Conservation (phyloP, 2,113 vertebrate genomes). For the Pardalotus punctatus region DNA sequence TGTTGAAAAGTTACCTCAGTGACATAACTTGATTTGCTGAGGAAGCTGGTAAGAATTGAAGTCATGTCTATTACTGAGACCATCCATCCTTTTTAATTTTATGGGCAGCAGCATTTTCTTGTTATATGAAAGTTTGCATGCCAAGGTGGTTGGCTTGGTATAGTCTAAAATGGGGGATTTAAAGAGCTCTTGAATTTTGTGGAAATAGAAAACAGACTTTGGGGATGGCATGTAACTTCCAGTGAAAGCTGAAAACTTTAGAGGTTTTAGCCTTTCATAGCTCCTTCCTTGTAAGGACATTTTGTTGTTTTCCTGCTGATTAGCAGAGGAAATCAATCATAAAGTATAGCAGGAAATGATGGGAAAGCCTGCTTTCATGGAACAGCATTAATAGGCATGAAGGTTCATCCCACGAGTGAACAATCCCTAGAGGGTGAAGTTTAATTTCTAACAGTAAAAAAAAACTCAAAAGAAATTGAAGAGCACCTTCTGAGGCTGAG, state of each 20-base stretch:
- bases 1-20: slow-evolving; percentile 12
- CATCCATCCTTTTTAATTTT: neutral
- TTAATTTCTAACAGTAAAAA: neutral
- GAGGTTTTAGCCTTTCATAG: neutral
- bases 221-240: neutral
- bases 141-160: neutral
- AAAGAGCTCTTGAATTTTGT: neutral
- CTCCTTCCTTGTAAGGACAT: neutral
- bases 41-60: neutral
- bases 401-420: neutral
- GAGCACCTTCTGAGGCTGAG: neutral
- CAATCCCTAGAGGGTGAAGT: neutral
- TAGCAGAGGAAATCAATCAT: neutral
- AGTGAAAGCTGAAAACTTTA: neutral
- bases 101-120: neutral
- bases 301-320: neutral
- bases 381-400: neutral
- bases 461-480: neutral
- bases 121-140: neutral
- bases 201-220: neutral
- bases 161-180: neutral
- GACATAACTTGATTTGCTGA: slow-evolving; percentile 36
- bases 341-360: neutral
- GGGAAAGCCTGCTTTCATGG: neutral
- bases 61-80: neutral